Evolutionary conservation across 2,113 vertebrate species (phyloP).

Genomic region (Pelmatolapia mariae): DNA sequence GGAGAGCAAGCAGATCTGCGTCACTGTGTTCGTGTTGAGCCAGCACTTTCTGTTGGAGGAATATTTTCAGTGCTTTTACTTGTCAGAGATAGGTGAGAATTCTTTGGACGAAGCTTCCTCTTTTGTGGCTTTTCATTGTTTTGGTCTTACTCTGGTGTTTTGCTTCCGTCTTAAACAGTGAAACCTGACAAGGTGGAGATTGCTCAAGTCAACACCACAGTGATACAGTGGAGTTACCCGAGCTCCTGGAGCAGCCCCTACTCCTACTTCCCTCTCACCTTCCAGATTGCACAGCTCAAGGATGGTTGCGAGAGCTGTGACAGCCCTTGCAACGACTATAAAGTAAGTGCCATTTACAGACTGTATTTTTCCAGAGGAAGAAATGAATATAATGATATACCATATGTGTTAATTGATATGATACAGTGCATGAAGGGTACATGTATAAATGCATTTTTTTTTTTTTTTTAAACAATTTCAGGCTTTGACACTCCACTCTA

Average conservation of each 20-base stretch:
- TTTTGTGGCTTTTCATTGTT: not conserved
- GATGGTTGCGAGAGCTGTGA: not conserved
- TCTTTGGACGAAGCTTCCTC: not conserved
- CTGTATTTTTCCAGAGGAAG: not conserved
- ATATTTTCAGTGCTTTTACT: conserved; percentile 31
- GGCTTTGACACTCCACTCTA: not conserved
- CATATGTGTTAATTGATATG: not conserved
- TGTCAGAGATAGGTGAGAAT: conserved; percentile 58
- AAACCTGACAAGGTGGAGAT: conserved; percentile 64
- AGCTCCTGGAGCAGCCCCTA: conserved; percentile 65
- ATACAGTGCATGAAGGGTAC: not conserved
- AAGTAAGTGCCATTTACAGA: conserved; percentile 14
- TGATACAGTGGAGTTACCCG: conserved; percentile 62
- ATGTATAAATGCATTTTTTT: not conserved
- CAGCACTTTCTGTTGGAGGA: conserved; percentile 42
- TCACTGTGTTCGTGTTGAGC: conserved; percentile 22
- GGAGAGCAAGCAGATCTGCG: conserved; percentile 23
- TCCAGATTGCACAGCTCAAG: conserved; percentile 51
- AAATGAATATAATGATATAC: not conserved
- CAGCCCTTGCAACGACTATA: not conserved
- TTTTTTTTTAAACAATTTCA: not conserved
- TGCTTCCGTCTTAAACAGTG: conserved; percentile 23
- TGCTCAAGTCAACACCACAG: conserved; percentile 25
- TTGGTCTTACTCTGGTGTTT: not conserved
- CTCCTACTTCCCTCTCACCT: conserved; percentile 70